phyloP scores from a whole-genome alignment of 1,140 invertebrate genomes.

The Trichonephila clavata region DNA sequence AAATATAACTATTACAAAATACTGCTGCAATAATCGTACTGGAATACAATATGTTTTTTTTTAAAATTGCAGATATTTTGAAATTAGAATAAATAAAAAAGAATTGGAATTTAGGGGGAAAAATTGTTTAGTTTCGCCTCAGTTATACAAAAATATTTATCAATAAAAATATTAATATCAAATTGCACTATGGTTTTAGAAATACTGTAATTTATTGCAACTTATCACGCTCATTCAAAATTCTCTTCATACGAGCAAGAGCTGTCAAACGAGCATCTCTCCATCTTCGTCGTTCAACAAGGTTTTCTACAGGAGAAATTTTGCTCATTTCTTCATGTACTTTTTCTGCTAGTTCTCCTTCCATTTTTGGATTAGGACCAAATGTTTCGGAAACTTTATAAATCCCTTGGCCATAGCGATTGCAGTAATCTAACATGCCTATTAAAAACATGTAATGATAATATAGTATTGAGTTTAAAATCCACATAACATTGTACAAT shows the following conservation, averaged over 20 bases:
- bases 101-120: neutral
- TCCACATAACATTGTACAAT: too few relatives aligned
- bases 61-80: too few relatives aligned
- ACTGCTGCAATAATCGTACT: too few relatives aligned
- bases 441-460: constrained; percentile 69
- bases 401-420: constrained; percentile 85
- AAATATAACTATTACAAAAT: too few relatives aligned
- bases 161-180: neutral
- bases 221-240: constrained; percentile 47
- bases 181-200: neutral
- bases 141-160: neutral
- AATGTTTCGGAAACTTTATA: constrained; percentile 88
- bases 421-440: constrained; percentile 87
- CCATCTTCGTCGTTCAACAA: constrained; percentile 89
- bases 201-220: neutral
- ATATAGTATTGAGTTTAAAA: too few relatives aligned
- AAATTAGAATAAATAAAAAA: too few relatives aligned
- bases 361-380: constrained; percentile 85
- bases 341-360: constrained; percentile 83
- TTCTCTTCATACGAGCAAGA: constrained; percentile 89
- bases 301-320: constrained; percentile 88
- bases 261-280: constrained; percentile 91
- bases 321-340: constrained; percentile 85
- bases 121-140: neutral
- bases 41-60: too few relatives aligned